Evolutionary conservation across 1,140 invertebrate genomes (phyloP).

Genomic region (Ridgeia piscesae): DNA sequence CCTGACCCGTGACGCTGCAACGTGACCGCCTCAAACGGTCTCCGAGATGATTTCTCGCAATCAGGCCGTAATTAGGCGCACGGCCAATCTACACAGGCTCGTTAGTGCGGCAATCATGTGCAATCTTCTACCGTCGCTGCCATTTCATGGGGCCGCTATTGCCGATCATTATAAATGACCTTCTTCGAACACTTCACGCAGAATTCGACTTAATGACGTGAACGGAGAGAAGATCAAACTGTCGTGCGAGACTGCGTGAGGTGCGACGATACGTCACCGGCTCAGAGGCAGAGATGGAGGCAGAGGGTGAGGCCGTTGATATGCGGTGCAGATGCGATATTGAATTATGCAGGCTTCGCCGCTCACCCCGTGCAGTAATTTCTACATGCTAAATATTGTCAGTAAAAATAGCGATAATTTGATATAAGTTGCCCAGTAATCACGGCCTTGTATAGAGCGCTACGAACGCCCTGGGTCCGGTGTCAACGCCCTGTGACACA

Average conservation of each 20-base stretch:
- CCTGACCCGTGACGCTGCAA: not conserved
- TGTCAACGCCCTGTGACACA: too few relatives aligned
- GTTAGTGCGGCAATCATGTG: not conserved
- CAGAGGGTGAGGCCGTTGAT: not conserved
- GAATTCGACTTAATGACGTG: not conserved
- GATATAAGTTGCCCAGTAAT: not conserved
- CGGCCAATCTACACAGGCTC: not conserved
- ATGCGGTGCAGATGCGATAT: not conserved
- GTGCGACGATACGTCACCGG: not conserved
- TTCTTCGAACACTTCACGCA: not conserved
- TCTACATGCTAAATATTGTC: not conserved
- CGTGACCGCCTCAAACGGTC: not conserved
- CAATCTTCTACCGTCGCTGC: not conserved
- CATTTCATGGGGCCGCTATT: not conserved
- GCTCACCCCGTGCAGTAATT: not conserved
- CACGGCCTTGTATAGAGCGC: not conserved
- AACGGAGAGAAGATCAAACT: not conserved
- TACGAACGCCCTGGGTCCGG: too few relatives aligned
- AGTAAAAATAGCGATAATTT: not conserved
- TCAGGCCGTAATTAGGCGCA: not conserved
- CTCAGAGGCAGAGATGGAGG: not conserved
- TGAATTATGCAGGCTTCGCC: not conserved
- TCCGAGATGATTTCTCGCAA: not conserved
- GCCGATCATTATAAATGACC: slow-evolving; percentile 5
- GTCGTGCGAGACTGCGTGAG: not conserved